These are phyloP conservation scores for Ceyx erithaca DNA, from an alignment of 2,797 vertebrate species.

Conservation along the genomic window DNA sequence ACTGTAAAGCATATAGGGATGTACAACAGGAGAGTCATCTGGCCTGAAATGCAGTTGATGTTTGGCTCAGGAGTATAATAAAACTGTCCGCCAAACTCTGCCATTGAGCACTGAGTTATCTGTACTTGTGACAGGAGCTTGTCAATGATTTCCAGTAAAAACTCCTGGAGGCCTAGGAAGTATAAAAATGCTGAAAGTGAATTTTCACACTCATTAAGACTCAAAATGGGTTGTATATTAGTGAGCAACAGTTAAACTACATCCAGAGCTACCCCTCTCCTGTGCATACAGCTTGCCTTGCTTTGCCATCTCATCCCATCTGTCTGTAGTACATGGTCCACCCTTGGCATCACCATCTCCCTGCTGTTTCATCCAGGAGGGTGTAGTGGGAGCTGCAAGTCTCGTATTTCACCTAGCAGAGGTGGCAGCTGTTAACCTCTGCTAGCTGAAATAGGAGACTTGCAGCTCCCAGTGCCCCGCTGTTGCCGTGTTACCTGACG, in stretches of 20 bases:
- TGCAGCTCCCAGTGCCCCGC: too few species aligned
- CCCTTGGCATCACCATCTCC: neutral
- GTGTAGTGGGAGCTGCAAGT: neutral
- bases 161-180: conserved; percentile 36
- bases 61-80: conserved; percentile 40
- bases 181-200: conserved; percentile 15
- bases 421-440: neutral
- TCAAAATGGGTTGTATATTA: neutral
- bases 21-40: conserved; percentile 51
- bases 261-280: neutral
- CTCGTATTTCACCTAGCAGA: neutral
- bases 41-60: conserved; percentile 24
- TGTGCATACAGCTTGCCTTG: neutral
- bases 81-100: conserved; percentile 39
- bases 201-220: neutral
- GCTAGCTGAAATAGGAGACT: too few species aligned
- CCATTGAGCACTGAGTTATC: conserved; percentile 34
- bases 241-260: neutral
- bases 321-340: neutral
- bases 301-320: neutral
- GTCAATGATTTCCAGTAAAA: conserved; percentile 34
- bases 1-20: conserved; percentile 5
- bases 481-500: neutral
- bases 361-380: neutral
- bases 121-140: conserved; percentile 2